Evolutionary conservation across 2,888 invertebrate genomes (phyloP).

Genomic region (Plutella xylostella): DNA sequence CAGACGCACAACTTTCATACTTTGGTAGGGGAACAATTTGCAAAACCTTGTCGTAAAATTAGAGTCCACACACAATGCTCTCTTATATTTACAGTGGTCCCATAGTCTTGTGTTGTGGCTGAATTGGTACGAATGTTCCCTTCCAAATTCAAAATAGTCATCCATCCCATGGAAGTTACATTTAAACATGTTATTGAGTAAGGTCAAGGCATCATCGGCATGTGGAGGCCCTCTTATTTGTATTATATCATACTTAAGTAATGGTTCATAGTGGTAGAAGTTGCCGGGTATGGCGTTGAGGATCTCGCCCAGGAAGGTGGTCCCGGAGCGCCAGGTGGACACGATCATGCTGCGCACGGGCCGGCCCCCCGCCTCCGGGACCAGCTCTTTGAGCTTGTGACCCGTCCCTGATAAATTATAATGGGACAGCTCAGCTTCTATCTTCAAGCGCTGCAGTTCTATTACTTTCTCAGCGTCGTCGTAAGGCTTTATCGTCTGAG

Average conservation of each 20-base stretch:
- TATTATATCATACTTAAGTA: conserved; percentile 84
- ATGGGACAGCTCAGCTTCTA: conserved; percentile 45
- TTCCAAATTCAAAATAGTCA: conserved; percentile 83
- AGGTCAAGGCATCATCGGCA: conserved; percentile 74
- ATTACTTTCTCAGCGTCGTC: conserved; percentile 50
- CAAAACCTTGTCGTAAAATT: conserved; percentile 83
- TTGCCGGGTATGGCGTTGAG: conserved; percentile 87
- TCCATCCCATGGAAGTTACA: conserved; percentile 82
- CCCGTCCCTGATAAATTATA: conserved; percentile 48
- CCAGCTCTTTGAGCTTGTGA: conserved; percentile 74
- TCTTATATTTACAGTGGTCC: conserved; percentile 78
- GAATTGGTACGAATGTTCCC: conserved; percentile 82
- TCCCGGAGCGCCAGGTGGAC: conserved; percentile 93
- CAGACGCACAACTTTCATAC: conserved; percentile 87
- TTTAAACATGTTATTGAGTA: conserved; percentile 77
- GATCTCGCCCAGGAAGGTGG: conserved; percentile 89
- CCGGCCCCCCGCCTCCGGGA: conserved; percentile 76
- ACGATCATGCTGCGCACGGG: conserved; percentile 83
- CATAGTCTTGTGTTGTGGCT: conserved; percentile 88
- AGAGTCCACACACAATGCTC: conserved; percentile 57
- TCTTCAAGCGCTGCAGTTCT: conserved; percentile 44
- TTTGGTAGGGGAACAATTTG: conserved; percentile 87
- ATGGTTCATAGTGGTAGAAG: conserved; percentile 91
- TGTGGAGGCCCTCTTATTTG: conserved; percentile 83
- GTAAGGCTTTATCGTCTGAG: conserved; percentile 43